Evolutionary conservation across 2,797 vertebrate genomes (phyloP), one percentile per base, ranked within the genome.

Genomic region (Muscicapa comitata): DNA sequence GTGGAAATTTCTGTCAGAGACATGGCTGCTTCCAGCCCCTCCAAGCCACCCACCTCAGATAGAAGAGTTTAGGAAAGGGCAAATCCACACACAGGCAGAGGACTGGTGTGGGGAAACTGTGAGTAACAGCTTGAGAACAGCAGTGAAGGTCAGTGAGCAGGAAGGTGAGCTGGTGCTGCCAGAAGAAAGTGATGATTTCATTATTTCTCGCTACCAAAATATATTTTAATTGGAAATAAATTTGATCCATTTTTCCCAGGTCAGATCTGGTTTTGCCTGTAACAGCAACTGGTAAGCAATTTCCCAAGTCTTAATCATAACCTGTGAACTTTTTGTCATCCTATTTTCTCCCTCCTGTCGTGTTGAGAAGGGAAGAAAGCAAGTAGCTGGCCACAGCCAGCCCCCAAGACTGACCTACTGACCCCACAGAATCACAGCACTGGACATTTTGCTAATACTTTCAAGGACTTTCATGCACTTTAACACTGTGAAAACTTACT

Each of bases 101-200:
- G 31, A 17, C 2, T 47, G 29, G 12, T 4, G 4, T 2, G 3
- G 2, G 3, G 3, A 48, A 72, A 50, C 6, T 15, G 29, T 59
- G 31, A 53, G 31, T 66, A 74, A 71, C 9, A 66, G 57, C 17
- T 53, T 43, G 26, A 3, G 2, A 63, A 88, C n/a, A 45, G 4
- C 13, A 7, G 10, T 24, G 35, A 63, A 51, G 12, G 42, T 38
- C 40, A 31, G 16, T 21, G 55, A 73, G 31, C 26, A 66, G 35
- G 25, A 4, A 4, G 43, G 21, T 13, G 23, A 63, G 10, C 37
- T 23, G 28, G 42, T 24, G 21, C 28, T 61, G 66, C 57, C 42
- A 24, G 28, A 37, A 42, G 38, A 57, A 78, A 66, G 14, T 0
- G 0, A 68, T 40, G 45, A 17, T 72, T 76, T 26, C 11, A 20